Evolutionary conservation across 2,113 vertebrate species (phyloP), one percentile per base, ranked within the genome.

Genomic region (Chlamydotis undulata): DNA sequence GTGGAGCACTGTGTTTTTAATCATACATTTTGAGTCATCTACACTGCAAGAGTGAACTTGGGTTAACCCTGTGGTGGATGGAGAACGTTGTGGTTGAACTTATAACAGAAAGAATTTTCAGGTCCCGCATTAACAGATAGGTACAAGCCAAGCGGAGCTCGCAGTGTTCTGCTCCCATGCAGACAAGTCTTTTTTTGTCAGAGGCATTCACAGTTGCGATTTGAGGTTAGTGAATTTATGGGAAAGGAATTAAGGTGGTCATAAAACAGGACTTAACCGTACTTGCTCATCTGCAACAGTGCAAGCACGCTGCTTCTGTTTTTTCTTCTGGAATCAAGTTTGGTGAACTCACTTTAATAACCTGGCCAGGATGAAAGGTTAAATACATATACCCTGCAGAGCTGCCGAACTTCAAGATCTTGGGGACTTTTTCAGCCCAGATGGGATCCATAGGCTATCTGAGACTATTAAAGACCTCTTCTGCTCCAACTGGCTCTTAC

Each of bases 211-310:
- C 12, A 77, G 63, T 94, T 94, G 74, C 69, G 93, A 91, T 83
- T 82, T 84, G 93, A 89, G 82, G 90, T 84, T 89, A 70, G 67
- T 70, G 89, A 73, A 94, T 96, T 93, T 90, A 94, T 96, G 93
- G 91, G 89, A 85, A 93, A 77, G 75, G 94, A 94, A 85, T 96
- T 93, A 95, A 16, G 33, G 59, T 87, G 74, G 67, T 91, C 81
- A 76, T 96, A 96, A 96, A 96, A 65, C 61, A 74, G 50, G 91
- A 79, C 84, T 96, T 95, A 94, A 78, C 77, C 2, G 0, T 85
- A 82, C 87, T 94, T 92, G 92, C 21, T 86, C 91, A 95, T 95
- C 80, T 94, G 87, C 90, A 94, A 71, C 83, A 93, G 91, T 69
- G 83, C 83, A 76, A 94, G 77, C 70, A 31, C 1, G 1, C 67